Conservation (phyloP, 2,113 vertebrate genomes). For the Cinclus cinclus region DNA sequence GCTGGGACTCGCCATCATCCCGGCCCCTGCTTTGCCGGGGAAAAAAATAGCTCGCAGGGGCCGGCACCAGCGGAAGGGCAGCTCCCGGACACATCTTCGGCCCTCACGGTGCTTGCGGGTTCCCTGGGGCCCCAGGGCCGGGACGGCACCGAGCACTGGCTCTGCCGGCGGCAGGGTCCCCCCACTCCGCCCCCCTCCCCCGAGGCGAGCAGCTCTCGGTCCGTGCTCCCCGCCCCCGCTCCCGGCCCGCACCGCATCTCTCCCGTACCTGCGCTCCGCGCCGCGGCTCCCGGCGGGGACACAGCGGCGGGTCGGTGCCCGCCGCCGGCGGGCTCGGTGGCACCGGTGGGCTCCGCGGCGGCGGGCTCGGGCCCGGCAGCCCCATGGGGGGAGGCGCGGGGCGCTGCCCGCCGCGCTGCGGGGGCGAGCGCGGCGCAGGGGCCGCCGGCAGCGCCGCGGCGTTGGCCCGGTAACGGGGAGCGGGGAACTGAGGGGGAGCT, state of each 20-base stretch:
- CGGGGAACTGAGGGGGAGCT: neutral
- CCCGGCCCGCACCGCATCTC: neutral
- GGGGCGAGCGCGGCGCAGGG: constrained; percentile 19
- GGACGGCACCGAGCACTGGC: neutral
- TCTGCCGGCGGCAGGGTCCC: neutral
- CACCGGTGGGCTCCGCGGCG: neutral
- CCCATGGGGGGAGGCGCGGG: neutral
- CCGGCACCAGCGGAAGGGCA: neutral
- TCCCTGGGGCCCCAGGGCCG: neutral
- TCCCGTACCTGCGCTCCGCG: neutral
- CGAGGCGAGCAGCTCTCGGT: neutral
- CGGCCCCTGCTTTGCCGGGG: neutral
- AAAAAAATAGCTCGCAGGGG: neutral
- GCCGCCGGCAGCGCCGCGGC: constrained; percentile 26
- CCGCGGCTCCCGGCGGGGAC: neutral
- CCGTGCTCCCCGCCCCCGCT: neutral
- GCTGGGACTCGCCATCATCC: neutral
- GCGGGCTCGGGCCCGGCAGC: neutral
- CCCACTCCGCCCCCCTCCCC: neutral
- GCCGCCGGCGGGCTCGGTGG: neutral
- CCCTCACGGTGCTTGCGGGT: neutral
- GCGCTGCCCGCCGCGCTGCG: neutral
- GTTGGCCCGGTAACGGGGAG: constrained; percentile 54
- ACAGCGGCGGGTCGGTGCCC: neutral
- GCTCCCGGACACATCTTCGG: neutral